These are phyloP conservation scores for Regulus satrapa DNA, from an alignment of 2,113 vertebrate species.

Conservation along the genomic window DNA sequence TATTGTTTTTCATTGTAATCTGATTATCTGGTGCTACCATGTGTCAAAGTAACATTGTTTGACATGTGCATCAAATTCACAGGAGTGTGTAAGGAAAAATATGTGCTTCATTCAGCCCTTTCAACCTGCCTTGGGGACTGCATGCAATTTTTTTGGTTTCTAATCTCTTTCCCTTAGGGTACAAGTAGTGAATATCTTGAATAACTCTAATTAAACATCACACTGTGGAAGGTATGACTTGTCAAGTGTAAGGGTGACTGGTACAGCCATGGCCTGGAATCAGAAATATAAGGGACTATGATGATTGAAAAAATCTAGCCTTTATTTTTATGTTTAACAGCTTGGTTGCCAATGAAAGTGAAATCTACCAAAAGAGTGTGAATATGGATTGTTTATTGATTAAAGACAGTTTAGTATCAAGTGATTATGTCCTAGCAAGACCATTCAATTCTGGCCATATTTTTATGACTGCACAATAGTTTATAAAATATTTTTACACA, in stretches of 20 bases:
- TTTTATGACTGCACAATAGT: neutral
- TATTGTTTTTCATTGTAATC: conserved; percentile 49
- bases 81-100: neutral
- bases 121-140: neutral
- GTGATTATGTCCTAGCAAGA: neutral
- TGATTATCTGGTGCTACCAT: conserved; percentile 33
- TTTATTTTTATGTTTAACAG: neutral
- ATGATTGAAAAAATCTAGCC: neutral
- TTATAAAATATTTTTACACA: neutral
- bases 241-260: neutral
- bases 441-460: neutral
- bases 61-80: conserved; percentile 36
- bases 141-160: neutral
- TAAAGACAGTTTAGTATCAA: neutral
- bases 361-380: neutral
- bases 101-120: neutral
- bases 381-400: neutral
- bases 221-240: neutral
- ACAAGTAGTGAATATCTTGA: neutral
- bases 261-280: neutral
- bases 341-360: neutral
- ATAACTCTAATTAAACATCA: neutral
- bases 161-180: neutral
- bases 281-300: neutral
- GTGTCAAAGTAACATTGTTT: conserved; percentile 56